phyloP scores from a whole-genome alignment of 2,888 invertebrate species.

The Epistrophe eligans region DNA sequence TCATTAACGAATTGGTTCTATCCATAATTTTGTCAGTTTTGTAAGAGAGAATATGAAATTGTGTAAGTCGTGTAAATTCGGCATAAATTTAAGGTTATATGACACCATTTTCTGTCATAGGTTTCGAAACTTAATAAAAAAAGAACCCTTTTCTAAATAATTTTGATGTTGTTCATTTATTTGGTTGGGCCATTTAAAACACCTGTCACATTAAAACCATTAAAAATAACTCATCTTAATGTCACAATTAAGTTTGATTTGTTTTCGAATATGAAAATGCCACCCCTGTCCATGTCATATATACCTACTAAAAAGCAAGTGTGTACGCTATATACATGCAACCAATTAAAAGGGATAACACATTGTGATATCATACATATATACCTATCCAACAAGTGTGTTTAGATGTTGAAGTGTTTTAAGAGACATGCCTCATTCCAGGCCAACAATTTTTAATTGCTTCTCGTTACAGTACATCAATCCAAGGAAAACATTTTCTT shows the following conservation, averaged over 20 bases:
- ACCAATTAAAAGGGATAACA: slow-evolving; percentile 71
- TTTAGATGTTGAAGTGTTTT: slow-evolving; percentile 23
- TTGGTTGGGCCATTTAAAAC: slow-evolving; percentile 61
- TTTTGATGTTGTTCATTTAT: slow-evolving; percentile 34
- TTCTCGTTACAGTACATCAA: slow-evolving; percentile 67
- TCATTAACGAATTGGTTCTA: no score
- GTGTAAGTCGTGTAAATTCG: neutral
- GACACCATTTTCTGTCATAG: neutral
- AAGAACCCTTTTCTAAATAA: neutral
- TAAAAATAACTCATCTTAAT: slow-evolving; percentile 76
- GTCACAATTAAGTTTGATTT: slow-evolving; percentile 76
- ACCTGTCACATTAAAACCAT: slow-evolving; percentile 70
- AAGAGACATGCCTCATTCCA: slow-evolving; percentile 27
- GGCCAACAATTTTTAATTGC: slow-evolving; percentile 64
- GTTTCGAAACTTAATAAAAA: neutral
- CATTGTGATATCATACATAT: neutral
- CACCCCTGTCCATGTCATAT: slow-evolving; percentile 26
- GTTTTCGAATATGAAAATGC: slow-evolving; percentile 67
- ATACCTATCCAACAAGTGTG: slow-evolving; percentile 19
- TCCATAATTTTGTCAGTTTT: neutral
- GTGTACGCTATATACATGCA: slow-evolving; percentile 19
- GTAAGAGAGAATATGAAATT: neutral
- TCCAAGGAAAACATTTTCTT: slow-evolving; percentile 54
- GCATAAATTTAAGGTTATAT: neutral
- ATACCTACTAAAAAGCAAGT: slow-evolving; percentile 12